Conservation (phyloP, 2,888 invertebrate genomes). For the Abrostola triplasia region DNA sequence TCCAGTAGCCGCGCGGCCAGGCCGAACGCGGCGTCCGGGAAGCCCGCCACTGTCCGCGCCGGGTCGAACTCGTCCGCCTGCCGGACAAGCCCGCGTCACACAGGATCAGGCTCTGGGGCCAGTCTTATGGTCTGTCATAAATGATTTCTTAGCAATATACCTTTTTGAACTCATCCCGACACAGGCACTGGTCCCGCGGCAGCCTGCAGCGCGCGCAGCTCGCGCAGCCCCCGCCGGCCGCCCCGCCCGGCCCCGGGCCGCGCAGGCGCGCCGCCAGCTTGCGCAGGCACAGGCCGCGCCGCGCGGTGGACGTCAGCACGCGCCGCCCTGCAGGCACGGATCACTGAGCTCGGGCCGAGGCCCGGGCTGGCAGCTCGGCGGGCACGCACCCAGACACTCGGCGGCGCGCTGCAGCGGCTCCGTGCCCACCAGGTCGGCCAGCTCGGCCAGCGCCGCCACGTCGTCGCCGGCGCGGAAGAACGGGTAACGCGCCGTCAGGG, state of each 20-base stretch:
- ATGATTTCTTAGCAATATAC: slow-evolving; percentile 33
- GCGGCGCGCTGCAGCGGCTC: slow-evolving; percentile 91
- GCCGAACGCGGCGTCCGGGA: slow-evolving; percentile 92
- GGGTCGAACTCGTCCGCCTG: slow-evolving; percentile 61
- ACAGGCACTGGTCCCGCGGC: slow-evolving; percentile 63
- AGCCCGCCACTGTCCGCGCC: slow-evolving; percentile 72
- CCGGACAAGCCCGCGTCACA: background rate
- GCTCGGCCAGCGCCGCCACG: slow-evolving; percentile 93
- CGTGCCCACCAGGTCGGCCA: slow-evolving; percentile 93
- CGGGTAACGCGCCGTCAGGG: slow-evolving; percentile 94
- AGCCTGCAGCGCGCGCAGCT: slow-evolving; percentile 29
- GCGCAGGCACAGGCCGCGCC: slow-evolving; percentile 74
- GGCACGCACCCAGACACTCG: slow-evolving; percentile 88
- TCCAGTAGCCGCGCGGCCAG: slow-evolving; percentile 92
- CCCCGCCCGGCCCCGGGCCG: slow-evolving; percentile 16
- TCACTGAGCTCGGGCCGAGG: slow-evolving; percentile 84
- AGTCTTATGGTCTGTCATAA: too few relatives aligned
- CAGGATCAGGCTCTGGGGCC: background rate
- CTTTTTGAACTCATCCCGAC: slow-evolving; percentile 61
- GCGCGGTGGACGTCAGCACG: slow-evolving; percentile 64
- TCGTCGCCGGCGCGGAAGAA: slow-evolving; percentile 94
- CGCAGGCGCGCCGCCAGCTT: slow-evolving; percentile 72
- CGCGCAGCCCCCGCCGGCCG: slow-evolving; percentile 30
- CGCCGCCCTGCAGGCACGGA: slow-evolving; percentile 64
- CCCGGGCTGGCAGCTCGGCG: background rate